phyloP scores from a whole-genome alignment of 2,888 invertebrate genomes.

The Ophioninae sp. region DNA sequence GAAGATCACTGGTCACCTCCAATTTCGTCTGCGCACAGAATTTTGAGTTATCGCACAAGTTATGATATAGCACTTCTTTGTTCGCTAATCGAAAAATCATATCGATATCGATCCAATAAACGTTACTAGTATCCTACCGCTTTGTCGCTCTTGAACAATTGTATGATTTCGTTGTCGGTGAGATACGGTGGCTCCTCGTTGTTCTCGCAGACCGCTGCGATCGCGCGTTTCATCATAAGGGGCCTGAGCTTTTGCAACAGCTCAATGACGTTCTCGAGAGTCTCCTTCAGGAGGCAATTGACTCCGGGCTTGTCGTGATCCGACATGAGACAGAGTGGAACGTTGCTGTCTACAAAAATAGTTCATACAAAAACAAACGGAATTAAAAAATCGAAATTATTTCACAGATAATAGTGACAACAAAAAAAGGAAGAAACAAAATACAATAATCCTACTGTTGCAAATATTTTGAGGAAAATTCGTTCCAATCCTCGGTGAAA shows the following conservation, averaged over 20 bases:
- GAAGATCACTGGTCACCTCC: slow-evolving; percentile 82
- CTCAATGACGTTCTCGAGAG: slow-evolving; percentile 85
- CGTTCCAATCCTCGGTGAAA: not conserved
- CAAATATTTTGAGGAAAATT: not conserved
- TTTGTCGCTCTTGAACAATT: slow-evolving; percentile 82
- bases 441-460: slow-evolving; percentile 61
- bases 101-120: not conserved
- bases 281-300: slow-evolving; percentile 86
- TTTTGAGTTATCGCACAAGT: not conserved
- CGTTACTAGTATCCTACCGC: slow-evolving; percentile 73
- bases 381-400: slow-evolving; percentile 27
- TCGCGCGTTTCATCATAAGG: slow-evolving; percentile 84
- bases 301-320: slow-evolving; percentile 83
- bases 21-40: slow-evolving; percentile 79
- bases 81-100: not conserved
- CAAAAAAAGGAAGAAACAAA: slow-evolving; percentile 11
- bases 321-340: slow-evolving; percentile 83
- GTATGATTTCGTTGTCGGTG: slow-evolving; percentile 85
- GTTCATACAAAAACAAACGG: slow-evolving; percentile 66
- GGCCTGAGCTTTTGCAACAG: slow-evolving; percentile 86
- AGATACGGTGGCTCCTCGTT: slow-evolving; percentile 83
- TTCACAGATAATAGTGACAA: not conserved
- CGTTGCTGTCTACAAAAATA: slow-evolving; percentile 81
- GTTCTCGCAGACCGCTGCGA: slow-evolving; percentile 84
- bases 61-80: not conserved